These are phyloP conservation scores for Plotosus lineatus DNA, from an alignment of 2,113 vertebrate genomes.

Conservation along the genomic window DNA sequence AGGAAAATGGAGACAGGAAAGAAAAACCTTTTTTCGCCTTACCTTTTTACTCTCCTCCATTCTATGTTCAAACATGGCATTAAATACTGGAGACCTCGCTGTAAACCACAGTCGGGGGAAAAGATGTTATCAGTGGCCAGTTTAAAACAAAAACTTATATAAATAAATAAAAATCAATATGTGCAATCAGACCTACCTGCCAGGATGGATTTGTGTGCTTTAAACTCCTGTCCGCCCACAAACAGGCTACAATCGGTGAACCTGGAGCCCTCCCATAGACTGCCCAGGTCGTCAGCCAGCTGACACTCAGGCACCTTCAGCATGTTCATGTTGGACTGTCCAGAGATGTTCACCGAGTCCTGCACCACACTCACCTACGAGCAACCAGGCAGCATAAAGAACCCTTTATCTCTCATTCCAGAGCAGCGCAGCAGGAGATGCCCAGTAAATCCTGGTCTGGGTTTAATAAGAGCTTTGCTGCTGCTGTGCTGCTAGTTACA, in stretches of 20 bases:
- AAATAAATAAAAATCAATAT: not conserved
- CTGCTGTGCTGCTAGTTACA: not conserved
- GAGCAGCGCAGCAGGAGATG: not conserved
- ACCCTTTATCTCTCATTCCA: not conserved
- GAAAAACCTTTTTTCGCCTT: conserved; percentile 44
- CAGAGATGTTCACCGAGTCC: conserved; percentile 97
- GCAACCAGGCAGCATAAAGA: not conserved
- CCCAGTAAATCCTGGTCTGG: not conserved
- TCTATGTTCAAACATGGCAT: conserved; percentile 98
- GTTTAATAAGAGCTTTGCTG: not conserved
- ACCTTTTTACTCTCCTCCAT: conserved; percentile 99
- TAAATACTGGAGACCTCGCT: conserved; percentile 97
- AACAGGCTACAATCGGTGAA: conserved; percentile 97
- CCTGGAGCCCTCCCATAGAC: conserved; percentile 94
- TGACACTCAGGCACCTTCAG: conserved; percentile 97
- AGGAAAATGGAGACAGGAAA: no score
- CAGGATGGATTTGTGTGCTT: conserved; percentile 97
- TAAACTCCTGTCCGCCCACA: conserved; percentile 95
- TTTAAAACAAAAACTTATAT: not conserved
- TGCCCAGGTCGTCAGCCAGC: conserved; percentile 92
- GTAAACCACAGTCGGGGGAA: conserved; percentile 29
- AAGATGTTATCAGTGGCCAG: not conserved
- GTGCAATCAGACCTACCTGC: conserved; percentile 78
- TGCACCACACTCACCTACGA: conserved; percentile 94
- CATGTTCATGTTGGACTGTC: conserved; percentile 98